phyloP scores from a whole-genome alignment of 2,113 vertebrate species.

The Ivindomyrus marchei region DNA sequence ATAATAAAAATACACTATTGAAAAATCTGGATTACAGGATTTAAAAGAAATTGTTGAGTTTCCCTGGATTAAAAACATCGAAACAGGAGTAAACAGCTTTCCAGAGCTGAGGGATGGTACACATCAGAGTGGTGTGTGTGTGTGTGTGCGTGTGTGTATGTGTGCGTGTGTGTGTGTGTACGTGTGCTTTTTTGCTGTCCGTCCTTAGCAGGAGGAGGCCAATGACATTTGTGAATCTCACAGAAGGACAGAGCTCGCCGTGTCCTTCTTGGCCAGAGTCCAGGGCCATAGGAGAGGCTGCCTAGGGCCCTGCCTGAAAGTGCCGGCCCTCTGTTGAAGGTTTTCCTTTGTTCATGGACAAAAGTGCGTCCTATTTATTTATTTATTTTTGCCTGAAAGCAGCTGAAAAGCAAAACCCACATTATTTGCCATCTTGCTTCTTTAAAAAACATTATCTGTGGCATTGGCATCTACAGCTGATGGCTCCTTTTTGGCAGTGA shows the following conservation, averaged over 20 bases:
- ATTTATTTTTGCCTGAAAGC: not conserved
- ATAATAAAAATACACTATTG: conserved; percentile 44
- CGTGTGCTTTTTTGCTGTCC: not conserved
- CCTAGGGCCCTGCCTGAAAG: not conserved
- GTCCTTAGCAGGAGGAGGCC: not conserved
- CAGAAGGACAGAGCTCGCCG: not conserved
- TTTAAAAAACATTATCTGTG: not conserved
- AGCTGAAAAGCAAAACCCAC: not conserved
- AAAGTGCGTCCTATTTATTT: not conserved
- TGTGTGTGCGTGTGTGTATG: not conserved
- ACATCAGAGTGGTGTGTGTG: not conserved
- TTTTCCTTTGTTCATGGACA: not conserved
- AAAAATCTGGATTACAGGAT: conserved; percentile 58
- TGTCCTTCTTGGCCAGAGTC: not conserved
- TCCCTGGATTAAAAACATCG: conserved; percentile 44
- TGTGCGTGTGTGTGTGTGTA: not conserved
- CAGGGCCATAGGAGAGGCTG: not conserved
- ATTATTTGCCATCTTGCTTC: not conserved
- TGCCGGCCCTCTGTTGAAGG: not conserved
- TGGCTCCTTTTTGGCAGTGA: not conserved
- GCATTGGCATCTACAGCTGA: not conserved
- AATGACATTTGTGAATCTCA: not conserved
- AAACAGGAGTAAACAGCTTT: not conserved
- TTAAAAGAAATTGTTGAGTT: conserved; percentile 52
- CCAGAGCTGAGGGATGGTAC: not conserved